Conservation (phyloP, 2,888 invertebrate species). For the Odontomyia ornata region DNA sequence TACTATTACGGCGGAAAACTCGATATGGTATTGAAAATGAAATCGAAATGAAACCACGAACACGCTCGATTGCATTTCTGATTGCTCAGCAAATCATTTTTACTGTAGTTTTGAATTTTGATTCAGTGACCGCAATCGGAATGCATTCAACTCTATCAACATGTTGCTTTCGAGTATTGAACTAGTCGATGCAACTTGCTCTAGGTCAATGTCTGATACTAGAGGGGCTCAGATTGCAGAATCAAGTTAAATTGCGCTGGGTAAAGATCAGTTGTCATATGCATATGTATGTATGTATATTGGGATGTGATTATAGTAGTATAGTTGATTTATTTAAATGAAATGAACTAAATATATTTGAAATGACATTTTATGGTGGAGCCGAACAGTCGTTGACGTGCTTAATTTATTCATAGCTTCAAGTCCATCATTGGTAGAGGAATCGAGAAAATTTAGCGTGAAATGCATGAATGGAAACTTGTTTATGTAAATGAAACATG, state of each 20-base stretch:
- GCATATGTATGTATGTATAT: background rate
- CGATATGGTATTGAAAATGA: background rate
- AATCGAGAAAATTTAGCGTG: too few relatives aligned
- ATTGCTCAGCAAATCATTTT: background rate
- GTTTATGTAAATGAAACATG: too few relatives aligned
- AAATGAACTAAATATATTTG: too few relatives aligned
- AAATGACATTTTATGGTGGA: too few relatives aligned
- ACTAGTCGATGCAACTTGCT: slow-evolving; percentile 2
- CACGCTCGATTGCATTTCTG: slow-evolving; percentile 5
- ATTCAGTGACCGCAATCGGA: background rate
- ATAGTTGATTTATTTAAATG: too few relatives aligned
- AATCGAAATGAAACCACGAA: slow-evolving; percentile 3
- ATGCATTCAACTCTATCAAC: background rate
- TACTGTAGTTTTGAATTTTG: background rate
- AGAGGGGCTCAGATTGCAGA: background rate
- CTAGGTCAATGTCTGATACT: slow-evolving; percentile 46
- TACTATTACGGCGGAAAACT: too few relatives aligned
- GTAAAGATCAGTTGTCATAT: background rate
- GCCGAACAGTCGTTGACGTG: too few relatives aligned
- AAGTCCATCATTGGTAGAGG: too few relatives aligned
- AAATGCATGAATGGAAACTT: too few relatives aligned
- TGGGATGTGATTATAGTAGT: too few relatives aligned
- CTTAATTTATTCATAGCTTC: too few relatives aligned
- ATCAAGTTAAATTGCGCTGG: background rate
- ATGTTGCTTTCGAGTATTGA: background rate